Evolutionary conservation across 2,888 invertebrate genomes (phyloP).

Genomic region (Osmoderma eremita): DNA sequence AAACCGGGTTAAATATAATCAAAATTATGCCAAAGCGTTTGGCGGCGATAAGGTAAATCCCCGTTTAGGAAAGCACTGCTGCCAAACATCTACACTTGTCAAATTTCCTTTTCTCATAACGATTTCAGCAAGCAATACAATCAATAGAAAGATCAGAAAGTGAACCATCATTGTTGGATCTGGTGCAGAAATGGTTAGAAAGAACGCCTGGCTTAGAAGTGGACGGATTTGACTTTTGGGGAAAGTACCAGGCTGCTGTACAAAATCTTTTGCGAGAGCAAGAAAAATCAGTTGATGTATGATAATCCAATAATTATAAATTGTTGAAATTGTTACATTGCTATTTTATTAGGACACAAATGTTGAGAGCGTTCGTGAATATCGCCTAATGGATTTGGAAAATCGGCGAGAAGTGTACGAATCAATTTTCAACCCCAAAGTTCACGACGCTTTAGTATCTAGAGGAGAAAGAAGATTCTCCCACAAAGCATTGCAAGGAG

Average conservation of each 20-base stretch:
- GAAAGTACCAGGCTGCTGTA: conserved; percentile 83
- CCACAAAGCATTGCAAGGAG: conserved; percentile 93
- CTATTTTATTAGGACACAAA: conserved; percentile 52
- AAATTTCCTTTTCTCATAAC: conserved; percentile 2
- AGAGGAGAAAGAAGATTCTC: conserved; percentile 90
- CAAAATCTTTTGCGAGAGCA: conserved; percentile 77
- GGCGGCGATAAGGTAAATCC: conserved; percentile 70
- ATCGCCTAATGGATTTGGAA: conserved; percentile 77
- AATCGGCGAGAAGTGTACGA: conserved; percentile 87
- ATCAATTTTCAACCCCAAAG: conserved; percentile 85
- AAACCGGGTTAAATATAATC: conserved; percentile 92
- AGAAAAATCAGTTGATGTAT: conserved; percentile 71
- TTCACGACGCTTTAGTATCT: conserved; percentile 84
- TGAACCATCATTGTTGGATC: conserved; percentile 84
- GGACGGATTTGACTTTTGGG: conserved; percentile 93
- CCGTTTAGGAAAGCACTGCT: neutral
- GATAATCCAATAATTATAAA: conserved; percentile 39
- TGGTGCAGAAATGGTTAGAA: conserved; percentile 94
- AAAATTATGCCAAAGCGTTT: conserved; percentile 88
- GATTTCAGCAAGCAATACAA: conserved; percentile 63
- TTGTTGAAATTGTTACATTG: neutral
- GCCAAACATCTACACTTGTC: no score
- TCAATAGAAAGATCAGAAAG: conserved; percentile 76
- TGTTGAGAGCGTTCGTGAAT: conserved; percentile 64
- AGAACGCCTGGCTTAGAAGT: conserved; percentile 91